phyloP scores from a whole-genome alignment of 2,888 invertebrate genomes.

The Oligia latruncula region DNA sequence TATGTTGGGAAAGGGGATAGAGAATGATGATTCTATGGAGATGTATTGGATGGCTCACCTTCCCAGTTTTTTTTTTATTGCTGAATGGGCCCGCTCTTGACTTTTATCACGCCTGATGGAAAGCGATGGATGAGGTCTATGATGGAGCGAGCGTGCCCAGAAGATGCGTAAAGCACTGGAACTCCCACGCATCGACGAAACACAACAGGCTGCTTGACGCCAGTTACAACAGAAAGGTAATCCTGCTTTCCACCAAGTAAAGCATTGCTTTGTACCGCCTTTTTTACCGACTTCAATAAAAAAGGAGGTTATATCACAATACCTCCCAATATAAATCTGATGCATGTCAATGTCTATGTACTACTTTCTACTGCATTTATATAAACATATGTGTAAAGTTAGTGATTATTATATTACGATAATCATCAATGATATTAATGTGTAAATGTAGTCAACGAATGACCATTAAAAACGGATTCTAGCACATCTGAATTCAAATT shows the following conservation, averaged over 20 bases:
- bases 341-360: constrained; percentile 29
- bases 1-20: background rate
- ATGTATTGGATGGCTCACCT: background rate
- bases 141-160: too few species aligned
- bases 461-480: constrained; percentile 43
- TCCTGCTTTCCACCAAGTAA: background rate
- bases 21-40: background rate
- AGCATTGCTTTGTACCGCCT: constrained; percentile 15
- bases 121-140: too few species aligned
- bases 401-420: constrained; percentile 32
- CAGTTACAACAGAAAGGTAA: background rate
- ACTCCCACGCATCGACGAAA: too few species aligned
- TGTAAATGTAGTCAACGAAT: constrained; percentile 56
- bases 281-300: too few species aligned
- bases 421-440: constrained; percentile 52
- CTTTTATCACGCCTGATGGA: too few species aligned
- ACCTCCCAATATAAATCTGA: constrained; percentile 24
- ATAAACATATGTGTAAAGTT: constrained; percentile 48
- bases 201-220: too few species aligned
- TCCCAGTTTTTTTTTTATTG: too few species aligned
- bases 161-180: too few species aligned
- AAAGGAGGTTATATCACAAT: constrained; percentile 2
- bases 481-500: constrained; percentile 41
- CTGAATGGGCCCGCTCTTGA: too few species aligned
- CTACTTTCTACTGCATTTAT: constrained; percentile 60